Base-by-base conservation (phyloP, 2,888 invertebrate genomes). In the Coremacera marginata region DNA sequence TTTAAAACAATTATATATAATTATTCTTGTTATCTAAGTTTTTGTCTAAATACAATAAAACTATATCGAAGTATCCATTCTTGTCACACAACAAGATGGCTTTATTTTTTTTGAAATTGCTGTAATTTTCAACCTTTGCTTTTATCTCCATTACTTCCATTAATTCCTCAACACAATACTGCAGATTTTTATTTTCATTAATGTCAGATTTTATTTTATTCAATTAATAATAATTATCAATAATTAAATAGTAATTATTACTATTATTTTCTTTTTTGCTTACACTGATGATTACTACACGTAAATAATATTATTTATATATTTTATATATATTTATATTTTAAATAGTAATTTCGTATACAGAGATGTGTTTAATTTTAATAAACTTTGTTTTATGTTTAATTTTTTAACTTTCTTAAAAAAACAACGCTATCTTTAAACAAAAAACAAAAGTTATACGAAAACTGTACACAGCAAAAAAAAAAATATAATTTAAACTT, bases 271-370 rank as follows among this genome's bases (percentile, higher is more conserved):
- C 16, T 74, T 74, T 67, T 55, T 74, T n/a, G 65, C 74, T 67
- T 74, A 74, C 74, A 74, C 67, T 55, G 74, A 74, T 34, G 52
- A 62, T 73, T 62, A 73, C 31, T 63, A 63, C 27, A 31, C 65
- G 65, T 74, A 67, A 67, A 67, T 67, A 71, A 44, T 72, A 73
- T 11, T 27, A 31, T 72, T 1, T 62, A 55, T 73, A 72, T 37
- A 27, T 49, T 37, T 19, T 65, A 51, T 52, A 31, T 37, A 60
- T 71, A 8, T 22, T 62, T 72, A 49, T 72, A 62, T 72, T 19
- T 52, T 44, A 49, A 55, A 67, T 55, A 65, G 34, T 74, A 55
- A 73, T 52, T 67, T 55, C 74, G 74, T 74, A 74, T 74, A 74
- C 74, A 67, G 74, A 52, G 74, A 67, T 74, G 74, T 74, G 55